Evolutionary conservation across 2,888 invertebrate species (phyloP), one percentile per base, ranked within the genome.

Genomic region (Ceraclea dissimilis): DNA sequence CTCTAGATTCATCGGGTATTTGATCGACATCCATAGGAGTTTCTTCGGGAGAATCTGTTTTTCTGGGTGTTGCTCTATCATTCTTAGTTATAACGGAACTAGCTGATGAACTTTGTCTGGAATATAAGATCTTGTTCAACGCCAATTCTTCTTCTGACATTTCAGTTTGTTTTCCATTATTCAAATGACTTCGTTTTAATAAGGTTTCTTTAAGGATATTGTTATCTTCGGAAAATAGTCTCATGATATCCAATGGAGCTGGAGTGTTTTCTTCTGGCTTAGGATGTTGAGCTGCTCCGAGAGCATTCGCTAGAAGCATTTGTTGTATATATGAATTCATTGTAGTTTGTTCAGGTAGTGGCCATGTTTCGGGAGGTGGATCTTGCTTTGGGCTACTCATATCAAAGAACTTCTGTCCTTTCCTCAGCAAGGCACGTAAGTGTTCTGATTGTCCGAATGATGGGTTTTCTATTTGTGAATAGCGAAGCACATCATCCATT

Each of bases 401-500:
- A 20, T 65, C 62, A 49, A 61, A 62, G 49, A 62, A 62, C 64
- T 78, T 76, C 61, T 70, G 69, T 13, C 71, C 66, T 60, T 72
- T 72, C 63, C 79, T 78, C 44, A 81, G 67, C 61, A 80, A 67
- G 46, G 71, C 69, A 65, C 79, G 75, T 31, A 81, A 67, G 51
- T 79, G 76, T 57, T 81, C 81, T 2, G 73, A 68, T 48, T 73
- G 71, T 8, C 52, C 58, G 20, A 52, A 58, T 62, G 74, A 72
- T 64, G 67, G 62, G 33, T 67, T 66, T 61, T 79, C 78, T 63
- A 78, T 68, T 55, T 74, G 73, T 16, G 80, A 75, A 63, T 82
- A 75, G 64, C 80, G 70, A 56, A 82, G 68, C 66, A 83, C 74
- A 69, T 84, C 81, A 66, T 82, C 80, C 67, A 81, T 71, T 49